Evolutionary conservation across 2,797 vertebrate genomes (phyloP).

Genomic region (Morelia viridis): DNA sequence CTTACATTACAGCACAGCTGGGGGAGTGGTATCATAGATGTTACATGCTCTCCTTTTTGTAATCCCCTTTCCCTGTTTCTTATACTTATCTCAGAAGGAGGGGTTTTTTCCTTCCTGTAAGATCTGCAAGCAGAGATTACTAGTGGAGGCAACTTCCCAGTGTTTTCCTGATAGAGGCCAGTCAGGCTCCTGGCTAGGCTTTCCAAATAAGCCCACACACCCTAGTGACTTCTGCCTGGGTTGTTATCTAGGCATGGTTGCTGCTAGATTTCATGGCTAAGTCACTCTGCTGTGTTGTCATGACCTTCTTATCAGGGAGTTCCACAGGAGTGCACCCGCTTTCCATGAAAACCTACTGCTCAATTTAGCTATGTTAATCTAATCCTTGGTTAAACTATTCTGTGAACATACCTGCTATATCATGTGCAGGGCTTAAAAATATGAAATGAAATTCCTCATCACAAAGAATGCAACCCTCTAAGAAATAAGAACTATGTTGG

Average conservation of each 20-base stretch:
- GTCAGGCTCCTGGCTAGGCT: neutral
- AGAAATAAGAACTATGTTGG: neutral
- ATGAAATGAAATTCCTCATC: neutral
- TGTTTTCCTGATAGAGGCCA: neutral
- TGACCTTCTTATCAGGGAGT: neutral
- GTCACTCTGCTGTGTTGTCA: neutral
- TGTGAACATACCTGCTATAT: neutral
- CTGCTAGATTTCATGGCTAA: neutral
- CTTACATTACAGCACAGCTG: neutral
- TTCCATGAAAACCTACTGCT: neutral
- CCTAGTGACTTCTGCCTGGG: neutral
- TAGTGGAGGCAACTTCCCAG: neutral
- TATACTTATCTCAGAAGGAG: neutral
- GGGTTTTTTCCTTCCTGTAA: neutral
- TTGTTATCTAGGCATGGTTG: neutral
- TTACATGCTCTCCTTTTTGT: neutral
- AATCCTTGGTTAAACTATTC: neutral
- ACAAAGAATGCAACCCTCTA: neutral
- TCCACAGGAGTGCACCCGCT: neutral
- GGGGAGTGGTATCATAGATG: neutral
- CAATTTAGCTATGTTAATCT: neutral
- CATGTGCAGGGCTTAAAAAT: neutral
- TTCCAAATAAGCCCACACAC: neutral
- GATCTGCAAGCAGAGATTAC: neutral
- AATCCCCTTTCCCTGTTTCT: neutral